Conservation (phyloP, 2,797 vertebrate species). For the Gymnopithys bicolor region DNA sequence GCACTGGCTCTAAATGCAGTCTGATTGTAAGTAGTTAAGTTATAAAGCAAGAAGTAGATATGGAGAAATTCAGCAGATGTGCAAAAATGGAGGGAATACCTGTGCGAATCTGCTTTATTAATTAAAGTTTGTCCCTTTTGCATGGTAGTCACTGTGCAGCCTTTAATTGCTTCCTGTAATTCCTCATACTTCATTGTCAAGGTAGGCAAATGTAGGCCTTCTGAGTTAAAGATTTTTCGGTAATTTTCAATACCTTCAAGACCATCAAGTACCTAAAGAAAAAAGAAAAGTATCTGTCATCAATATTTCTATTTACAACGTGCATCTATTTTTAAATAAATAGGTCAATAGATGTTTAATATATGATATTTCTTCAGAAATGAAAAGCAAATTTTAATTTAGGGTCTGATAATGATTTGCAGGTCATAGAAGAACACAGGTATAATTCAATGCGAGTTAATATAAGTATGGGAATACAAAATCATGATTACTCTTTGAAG, state of each 20-base stretch:
- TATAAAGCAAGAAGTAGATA: background rate
- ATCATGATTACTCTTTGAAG: background rate
- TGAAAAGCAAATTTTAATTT: background rate
- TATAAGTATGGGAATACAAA: background rate
- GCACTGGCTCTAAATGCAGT: background rate
- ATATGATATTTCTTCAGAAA: background rate
- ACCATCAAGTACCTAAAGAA: constrained; percentile 80
- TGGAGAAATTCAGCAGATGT: background rate
- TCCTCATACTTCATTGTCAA: constrained; percentile 76
- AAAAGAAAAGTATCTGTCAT: constrained; percentile 3
- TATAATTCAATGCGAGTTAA: background rate
- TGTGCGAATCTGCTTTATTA: constrained; percentile 74
- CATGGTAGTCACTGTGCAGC: constrained; percentile 73
- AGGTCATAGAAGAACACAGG: background rate
- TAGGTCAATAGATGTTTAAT: background rate
- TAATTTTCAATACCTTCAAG: constrained; percentile 80
- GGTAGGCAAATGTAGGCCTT: constrained; percentile 70
- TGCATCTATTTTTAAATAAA: background rate
- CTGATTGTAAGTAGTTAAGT: background rate
- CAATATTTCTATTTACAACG: constrained; percentile 42
- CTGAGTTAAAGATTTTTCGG: constrained; percentile 74
- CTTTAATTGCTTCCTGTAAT: constrained; percentile 76
- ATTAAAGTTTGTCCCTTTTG: constrained; percentile 80
- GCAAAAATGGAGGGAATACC: constrained; percentile 66
- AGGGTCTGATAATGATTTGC: background rate